phyloP scores from a whole-genome alignment of 2,113 vertebrate species.

The Oostethus manadensis region DNA sequence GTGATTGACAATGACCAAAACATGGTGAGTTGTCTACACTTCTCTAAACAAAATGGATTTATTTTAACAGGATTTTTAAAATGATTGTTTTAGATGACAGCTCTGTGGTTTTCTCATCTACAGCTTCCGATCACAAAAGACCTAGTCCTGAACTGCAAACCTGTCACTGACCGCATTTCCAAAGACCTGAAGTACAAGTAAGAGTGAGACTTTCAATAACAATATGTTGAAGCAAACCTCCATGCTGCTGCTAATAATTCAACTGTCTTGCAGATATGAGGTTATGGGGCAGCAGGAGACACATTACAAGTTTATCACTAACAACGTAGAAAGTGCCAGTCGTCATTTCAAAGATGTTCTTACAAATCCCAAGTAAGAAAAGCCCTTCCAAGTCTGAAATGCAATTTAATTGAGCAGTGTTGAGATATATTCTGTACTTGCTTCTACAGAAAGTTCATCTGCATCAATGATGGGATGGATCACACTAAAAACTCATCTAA shows the following conservation, averaged over 20 bases:
- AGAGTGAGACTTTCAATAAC: constrained; percentile 23
- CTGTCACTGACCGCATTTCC: constrained; percentile 87
- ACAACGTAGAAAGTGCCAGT: constrained; percentile 94
- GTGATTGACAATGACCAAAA: constrained; percentile 95
- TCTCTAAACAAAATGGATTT: background rate
- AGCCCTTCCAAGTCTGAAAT: background rate
- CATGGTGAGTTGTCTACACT: constrained; percentile 76
- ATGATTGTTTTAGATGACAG: no score
- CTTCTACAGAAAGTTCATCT: constrained; percentile 89
- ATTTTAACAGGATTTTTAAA: background rate
- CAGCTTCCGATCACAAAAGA: constrained; percentile 94
- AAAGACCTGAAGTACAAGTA: constrained; percentile 94
- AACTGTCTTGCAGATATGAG: constrained; percentile 80
- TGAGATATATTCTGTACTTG: background rate
- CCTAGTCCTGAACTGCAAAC: constrained; percentile 86
- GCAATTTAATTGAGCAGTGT: background rate
- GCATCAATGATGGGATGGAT: constrained; percentile 96
- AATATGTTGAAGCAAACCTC: no score
- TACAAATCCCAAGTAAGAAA: constrained; percentile 87
- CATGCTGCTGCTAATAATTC: background rate
- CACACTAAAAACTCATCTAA: constrained; percentile 90
- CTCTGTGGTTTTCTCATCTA: constrained; percentile 26
- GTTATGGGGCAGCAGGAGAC: constrained; percentile 98
- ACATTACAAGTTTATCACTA: constrained; percentile 98
- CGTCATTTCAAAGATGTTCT: constrained; percentile 94